Conservation (phyloP, 2,888 invertebrate species). For the Drosophila hamatofila region DNA sequence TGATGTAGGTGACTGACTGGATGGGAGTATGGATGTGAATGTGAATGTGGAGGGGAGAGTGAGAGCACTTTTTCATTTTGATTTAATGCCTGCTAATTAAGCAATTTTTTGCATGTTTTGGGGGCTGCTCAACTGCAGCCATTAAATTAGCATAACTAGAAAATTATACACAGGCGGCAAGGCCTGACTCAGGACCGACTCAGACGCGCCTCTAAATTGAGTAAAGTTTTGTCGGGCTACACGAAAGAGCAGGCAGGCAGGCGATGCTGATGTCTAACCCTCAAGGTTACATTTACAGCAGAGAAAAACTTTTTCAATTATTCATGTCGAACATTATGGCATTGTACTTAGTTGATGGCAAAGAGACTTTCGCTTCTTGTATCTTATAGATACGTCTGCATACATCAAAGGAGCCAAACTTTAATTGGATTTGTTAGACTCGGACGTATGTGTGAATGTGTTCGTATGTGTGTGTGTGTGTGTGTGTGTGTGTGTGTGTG, state of each 20-base stretch:
- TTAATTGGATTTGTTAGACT: constrained; percentile 74
- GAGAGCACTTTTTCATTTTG: constrained; percentile 74
- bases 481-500: background rate
- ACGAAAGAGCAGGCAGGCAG: constrained; percentile 3
- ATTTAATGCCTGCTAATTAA: constrained; percentile 80
- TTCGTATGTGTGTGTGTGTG: constrained; percentile 1
- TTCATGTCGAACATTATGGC: constrained; percentile 78
- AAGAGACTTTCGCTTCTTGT: constrained; percentile 47
- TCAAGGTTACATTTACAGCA: constrained; percentile 71
- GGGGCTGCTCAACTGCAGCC: constrained; percentile 66
- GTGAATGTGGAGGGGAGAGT: background rate
- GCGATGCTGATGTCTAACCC: constrained; percentile 27
- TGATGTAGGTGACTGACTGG: background rate
- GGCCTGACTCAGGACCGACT: constrained; percentile 10
- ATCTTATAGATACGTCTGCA: constrained; percentile 58
- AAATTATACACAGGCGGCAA: constrained; percentile 67
- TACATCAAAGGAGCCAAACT: constrained; percentile 77
- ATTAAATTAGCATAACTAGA: constrained; percentile 80
- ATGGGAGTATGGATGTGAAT: background rate
- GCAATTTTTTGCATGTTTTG: constrained; percentile 66
- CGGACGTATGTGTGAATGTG: constrained; percentile 23
- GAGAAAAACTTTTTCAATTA: constrained; percentile 76
- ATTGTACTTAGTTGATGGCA: constrained; percentile 54
- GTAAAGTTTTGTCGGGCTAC: constrained; percentile 48
- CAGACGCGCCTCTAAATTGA: constrained; percentile 44